Conservation (phyloP, 1,140 invertebrate species). For the Drosophila elegans region DNA sequence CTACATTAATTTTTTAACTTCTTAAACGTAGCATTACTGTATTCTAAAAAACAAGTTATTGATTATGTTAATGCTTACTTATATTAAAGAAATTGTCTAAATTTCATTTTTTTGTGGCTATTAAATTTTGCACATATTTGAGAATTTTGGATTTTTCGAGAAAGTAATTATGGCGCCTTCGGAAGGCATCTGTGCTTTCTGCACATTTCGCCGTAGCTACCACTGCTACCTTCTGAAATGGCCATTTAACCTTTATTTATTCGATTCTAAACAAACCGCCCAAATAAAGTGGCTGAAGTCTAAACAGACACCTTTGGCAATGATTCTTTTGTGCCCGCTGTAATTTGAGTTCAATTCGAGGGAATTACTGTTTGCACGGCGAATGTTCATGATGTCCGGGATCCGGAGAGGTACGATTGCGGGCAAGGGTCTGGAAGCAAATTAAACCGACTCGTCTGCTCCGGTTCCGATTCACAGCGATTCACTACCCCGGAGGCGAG, state of each 20-base stretch:
- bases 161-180: conserved; percentile 31
- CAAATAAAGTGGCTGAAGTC: conserved; percentile 32
- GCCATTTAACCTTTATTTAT: conserved; percentile 61
- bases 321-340: conserved; percentile 38
- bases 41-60: too few relatives aligned
- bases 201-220: conserved; percentile 18
- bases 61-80: too few relatives aligned
- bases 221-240: conserved; percentile 2
- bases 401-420: neutral
- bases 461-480: conserved; percentile 25
- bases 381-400: conserved; percentile 28
- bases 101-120: neutral
- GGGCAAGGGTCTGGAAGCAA: neutral
- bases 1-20: too few relatives aligned
- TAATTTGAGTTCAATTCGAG: conserved; percentile 66
- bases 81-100: too few relatives aligned
- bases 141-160: neutral
- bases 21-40: too few relatives aligned
- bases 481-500: conserved; percentile 21
- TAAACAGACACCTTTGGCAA: conserved; percentile 23
- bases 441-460: conserved; percentile 7
- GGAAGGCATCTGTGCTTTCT: conserved; percentile 48
- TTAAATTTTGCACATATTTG: neutral
- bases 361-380: conserved; percentile 58
- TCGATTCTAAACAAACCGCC: conserved; percentile 64